A percentile compares a stretch with the other conserved stretches of the same genome.
Conservation (phyloP, 1,140 invertebrate genomes). For the Tetraneura akinire region DNA sequence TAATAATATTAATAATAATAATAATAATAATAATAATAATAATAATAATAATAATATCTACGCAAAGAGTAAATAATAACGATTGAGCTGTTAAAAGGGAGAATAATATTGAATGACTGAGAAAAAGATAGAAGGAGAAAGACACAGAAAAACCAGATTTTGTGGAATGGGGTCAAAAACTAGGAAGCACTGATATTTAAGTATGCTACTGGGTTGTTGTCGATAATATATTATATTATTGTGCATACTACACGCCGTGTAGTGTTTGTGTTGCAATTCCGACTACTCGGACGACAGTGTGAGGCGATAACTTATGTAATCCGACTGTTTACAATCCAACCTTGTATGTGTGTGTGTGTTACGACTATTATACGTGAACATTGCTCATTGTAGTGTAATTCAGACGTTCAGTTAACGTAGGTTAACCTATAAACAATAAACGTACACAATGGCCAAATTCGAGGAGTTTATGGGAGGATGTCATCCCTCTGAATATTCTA, state of each 20-base stretch:
- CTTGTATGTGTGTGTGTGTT: background rate
- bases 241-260: no score
- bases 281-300: background rate
- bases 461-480: background rate
- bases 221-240: background rate
- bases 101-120: no score
- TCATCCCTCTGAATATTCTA: no score
- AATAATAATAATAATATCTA: background rate
- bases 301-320: background rate
- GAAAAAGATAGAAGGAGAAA: background rate
- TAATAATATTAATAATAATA: background rate
- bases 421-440: background rate
- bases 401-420: no score
- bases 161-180: constrained; percentile 47
- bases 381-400: background rate
- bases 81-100: background rate
- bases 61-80: background rate
- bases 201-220: constrained; percentile 48
- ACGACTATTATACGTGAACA: no score
- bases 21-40: background rate
- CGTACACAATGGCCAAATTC: background rate
- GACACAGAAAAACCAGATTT: constrained; percentile 21
- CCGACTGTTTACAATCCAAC: background rate
- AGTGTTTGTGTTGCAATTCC: background rate
- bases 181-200: constrained; percentile 33